A percentile compares a stretch with the other conserved stretches of the same genome.
Evolutionary conservation across 2,888 invertebrate species (phyloP).

Genomic region (Phortica okadai): DNA sequence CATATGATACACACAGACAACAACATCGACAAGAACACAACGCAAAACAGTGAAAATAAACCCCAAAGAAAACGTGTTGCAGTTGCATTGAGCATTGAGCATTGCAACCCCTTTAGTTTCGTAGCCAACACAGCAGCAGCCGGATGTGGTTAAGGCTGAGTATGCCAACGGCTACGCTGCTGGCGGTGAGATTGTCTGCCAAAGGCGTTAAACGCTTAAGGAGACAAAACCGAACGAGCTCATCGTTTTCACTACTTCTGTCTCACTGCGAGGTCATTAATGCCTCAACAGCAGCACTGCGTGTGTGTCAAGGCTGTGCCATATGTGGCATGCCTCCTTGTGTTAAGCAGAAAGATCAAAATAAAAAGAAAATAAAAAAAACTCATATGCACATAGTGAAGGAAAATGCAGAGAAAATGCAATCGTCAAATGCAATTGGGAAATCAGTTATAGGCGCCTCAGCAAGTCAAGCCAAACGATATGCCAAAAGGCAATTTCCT

Average conservation of each 20-base stretch:
- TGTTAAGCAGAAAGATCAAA: not conserved
- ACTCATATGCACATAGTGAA: not conserved
- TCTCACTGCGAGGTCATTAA: not conserved
- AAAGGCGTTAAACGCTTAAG: conserved; percentile 25
- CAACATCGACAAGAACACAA: not conserved
- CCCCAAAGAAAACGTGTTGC: conserved; percentile 28
- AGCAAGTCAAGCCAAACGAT: not conserved
- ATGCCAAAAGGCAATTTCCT: conserved; percentile 16
- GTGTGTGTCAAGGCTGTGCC: conserved; percentile 2
- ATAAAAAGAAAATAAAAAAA: not conserved
- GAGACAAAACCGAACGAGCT: not conserved
- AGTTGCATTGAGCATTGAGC: not conserved
- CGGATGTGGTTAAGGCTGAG: conserved; percentile 1
- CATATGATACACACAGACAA: too few relatives aligned
- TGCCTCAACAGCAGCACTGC: not conserved
- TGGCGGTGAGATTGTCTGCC: not conserved
- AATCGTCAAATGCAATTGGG: not conserved
- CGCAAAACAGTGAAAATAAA: conserved; percentile 19
- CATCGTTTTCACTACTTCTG: not conserved
- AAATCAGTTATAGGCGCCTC: conserved; percentile 4
- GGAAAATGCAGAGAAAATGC: not conserved
- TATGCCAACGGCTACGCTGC: not conserved
- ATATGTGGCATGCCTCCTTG: not conserved
- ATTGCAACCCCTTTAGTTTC: conserved; percentile 17
- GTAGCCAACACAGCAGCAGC: not conserved